Base-by-base conservation (phyloP, 2,113 vertebrate genomes). In the Scatophagus argus region DNA sequence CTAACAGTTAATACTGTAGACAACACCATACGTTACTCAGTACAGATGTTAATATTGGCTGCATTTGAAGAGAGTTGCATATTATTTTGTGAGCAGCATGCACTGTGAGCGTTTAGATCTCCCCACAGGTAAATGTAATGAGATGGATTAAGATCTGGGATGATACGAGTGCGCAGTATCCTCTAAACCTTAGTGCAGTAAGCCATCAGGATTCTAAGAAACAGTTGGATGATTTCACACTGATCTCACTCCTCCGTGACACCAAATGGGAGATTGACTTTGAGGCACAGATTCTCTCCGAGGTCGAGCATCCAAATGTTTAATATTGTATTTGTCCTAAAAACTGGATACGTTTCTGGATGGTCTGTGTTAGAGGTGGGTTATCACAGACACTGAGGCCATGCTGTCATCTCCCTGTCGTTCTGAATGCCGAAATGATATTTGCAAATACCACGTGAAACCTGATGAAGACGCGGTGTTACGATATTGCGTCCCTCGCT, bases 191-290 rank as follows among this genome's bases (percentile, higher is more conserved):
- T 47, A 11, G 31, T 12, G 8, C 60, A 56, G n/a, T 63, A 59
- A 81, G 46, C 38, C 55, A 16, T 66, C 41, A 1, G 0, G 4
- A 65, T 77, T 60, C 62, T 13, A 27, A 39, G 38, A 68, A 61
- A 65, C 71, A 25, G 49, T 62, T 64, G n/a, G 61, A 36, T 47
- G 60, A 64, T 65, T 58, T 76, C 27, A 61, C 8, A 21, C 58
- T 66, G 63, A 62, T 77, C 59, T 80, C 77, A 64, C 55, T 62
- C 51, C 6, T 60, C 52, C 39, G 16, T 61, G 43, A 62, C 69
- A 58, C 54, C 21, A 49, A 67, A 31, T 19, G 36, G 21, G 46
- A 79, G 17, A 25, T 65, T 74, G 43, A 25, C 36, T 61, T 73
- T 52, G 43, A 68, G 21, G 19, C 47, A 32, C 61, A 13, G 0